These are phyloP conservation scores for Cavia porcellus DNA, from an alignment of 2,113 vertebrate species.

Conservation along the genomic window DNA sequence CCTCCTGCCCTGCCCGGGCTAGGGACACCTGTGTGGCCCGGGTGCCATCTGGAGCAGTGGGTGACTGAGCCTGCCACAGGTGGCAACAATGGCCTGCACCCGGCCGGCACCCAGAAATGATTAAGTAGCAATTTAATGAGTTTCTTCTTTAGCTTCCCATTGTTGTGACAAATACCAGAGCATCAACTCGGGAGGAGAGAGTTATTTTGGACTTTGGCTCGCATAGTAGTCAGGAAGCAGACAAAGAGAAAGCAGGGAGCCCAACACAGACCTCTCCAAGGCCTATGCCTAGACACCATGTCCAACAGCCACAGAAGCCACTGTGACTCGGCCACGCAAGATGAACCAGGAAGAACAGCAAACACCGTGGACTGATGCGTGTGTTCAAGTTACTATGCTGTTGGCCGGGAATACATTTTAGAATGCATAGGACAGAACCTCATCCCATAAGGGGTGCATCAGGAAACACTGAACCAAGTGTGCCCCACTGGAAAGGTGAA, in stretches of 20 bases:
- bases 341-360: not conserved
- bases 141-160: too few species aligned
- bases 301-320: not conserved
- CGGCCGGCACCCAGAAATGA: too few species aligned
- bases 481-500: not conserved
- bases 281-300: not conserved
- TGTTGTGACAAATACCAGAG: not conserved
- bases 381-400: accelerated
- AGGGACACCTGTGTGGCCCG: not conserved
- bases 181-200: not conserved
- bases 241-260: too few species aligned
- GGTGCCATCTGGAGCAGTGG: not conserved
- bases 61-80: accelerated
- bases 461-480: accelerated
- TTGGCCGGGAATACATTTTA: not conserved
- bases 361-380: accelerated
- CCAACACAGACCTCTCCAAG: not conserved
- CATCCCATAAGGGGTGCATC: accelerated
- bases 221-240: not conserved
- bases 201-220: not conserved
- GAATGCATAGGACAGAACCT: accelerated
- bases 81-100: too few species aligned
- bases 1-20: not conserved
- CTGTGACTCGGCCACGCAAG: not conserved
- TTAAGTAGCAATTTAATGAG: too few species aligned